Evolutionary conservation across 2,797 vertebrate genomes (phyloP).

Genomic region (Labroides dimidiatus): DNA sequence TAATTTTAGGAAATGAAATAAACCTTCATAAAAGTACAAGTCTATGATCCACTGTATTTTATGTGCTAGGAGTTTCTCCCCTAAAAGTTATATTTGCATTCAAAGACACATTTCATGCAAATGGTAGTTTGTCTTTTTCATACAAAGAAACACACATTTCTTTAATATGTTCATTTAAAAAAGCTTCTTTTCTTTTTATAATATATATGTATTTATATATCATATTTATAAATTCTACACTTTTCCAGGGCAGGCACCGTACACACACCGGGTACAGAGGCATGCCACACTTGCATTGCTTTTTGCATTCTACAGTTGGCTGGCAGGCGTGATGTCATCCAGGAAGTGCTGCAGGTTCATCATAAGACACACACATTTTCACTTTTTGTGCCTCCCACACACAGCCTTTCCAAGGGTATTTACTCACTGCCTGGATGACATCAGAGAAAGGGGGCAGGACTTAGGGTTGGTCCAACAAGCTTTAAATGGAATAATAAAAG

Average conservation of each 20-base stretch:
- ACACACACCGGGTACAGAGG: conserved; percentile 90
- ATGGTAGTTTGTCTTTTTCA: conserved; percentile 84
- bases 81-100: conserved; percentile 81
- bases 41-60: conserved; percentile 73
- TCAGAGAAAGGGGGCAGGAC: conserved; percentile 71
- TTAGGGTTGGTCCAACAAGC: conserved; percentile 79
- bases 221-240: conserved; percentile 64
- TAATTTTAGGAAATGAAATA: conserved; percentile 38
- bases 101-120: conserved; percentile 92
- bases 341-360: conserved; percentile 70
- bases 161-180: conserved; percentile 89
- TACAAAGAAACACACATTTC: conserved; percentile 89
- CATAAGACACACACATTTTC: conserved; percentile 1
- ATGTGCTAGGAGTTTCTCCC: conserved; percentile 80
- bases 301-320: conserved; percentile 93
- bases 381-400: conserved; percentile 3
- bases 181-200: conserved; percentile 83
- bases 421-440: conserved; percentile 81
- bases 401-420: conserved; percentile 58
- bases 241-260: conserved; percentile 90
- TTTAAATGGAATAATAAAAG: conserved; percentile 80
- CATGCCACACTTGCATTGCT: conserved; percentile 94
- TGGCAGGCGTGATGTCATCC: conserved; percentile 87
- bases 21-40: conserved; percentile 49
- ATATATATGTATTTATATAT: conserved; percentile 41